Percentiles rank a stretch among this genome's conserved stretches.
These are phyloP conservation scores for Agrenia bidenticulata DNA, from an alignment of 2,888 invertebrate genomes.

Conservation along the genomic window DNA sequence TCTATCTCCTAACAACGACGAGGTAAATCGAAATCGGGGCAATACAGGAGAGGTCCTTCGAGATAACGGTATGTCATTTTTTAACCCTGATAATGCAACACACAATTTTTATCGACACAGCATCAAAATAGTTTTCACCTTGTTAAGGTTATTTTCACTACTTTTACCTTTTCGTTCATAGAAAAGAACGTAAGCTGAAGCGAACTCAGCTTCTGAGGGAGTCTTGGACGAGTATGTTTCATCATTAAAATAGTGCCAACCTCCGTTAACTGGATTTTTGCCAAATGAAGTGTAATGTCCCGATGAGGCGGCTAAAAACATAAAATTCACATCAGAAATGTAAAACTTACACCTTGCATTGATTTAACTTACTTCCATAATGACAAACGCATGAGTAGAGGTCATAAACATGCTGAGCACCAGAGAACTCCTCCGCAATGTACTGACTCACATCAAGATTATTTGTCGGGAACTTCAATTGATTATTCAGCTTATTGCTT, in stretches of 20 bases:
- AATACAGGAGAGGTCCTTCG: background rate
- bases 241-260: constrained; percentile 67
- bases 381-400: constrained; percentile 67
- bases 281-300: constrained; percentile 67
- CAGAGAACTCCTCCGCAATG: constrained; percentile 56
- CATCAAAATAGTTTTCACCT: background rate
- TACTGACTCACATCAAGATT: constrained; percentile 61
- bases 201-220: constrained; percentile 64
- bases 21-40: background rate
- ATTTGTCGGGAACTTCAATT: constrained; percentile 64
- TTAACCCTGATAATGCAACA: constrained; percentile 58
- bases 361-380: constrained; percentile 62
- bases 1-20: background rate
- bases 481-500: constrained; percentile 65
- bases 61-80: constrained; percentile 14
- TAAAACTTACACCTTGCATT: background rate
- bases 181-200: constrained; percentile 66
- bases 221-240: constrained; percentile 61
- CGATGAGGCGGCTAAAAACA: constrained; percentile 58
- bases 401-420: constrained; percentile 58
- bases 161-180: constrained; percentile 62
- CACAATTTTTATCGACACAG: background rate
- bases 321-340: background rate
- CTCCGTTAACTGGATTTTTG: constrained; percentile 61
- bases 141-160: background rate